These are phyloP conservation scores for Noctua comes DNA, from an alignment of 2,888 invertebrate genomes.

Conservation along the genomic window DNA sequence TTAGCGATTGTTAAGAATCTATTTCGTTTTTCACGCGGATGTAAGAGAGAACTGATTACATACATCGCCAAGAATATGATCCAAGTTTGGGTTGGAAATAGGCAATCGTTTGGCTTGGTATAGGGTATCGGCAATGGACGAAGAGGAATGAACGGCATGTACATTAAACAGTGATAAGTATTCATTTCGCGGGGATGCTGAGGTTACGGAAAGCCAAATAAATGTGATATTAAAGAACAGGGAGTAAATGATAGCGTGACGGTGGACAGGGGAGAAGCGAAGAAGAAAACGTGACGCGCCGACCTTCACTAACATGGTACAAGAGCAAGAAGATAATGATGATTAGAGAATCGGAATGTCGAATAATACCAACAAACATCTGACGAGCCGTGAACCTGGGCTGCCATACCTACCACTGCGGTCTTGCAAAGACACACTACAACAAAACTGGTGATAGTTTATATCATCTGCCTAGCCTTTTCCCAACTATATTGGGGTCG, in stretches of 20 bases:
- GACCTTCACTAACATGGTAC: not conserved
- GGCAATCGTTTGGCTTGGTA: not conserved
- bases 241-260: not conserved
- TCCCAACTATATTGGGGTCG: too few species aligned
- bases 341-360: not conserved
- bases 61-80: not conserved
- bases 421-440: not conserved
- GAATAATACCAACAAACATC: not conserved
- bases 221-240: not conserved
- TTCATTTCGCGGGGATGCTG: not conserved
- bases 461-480: too few species aligned
- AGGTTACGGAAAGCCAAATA: not conserved
- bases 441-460: not conserved
- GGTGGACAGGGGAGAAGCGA: not conserved
- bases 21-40: not conserved
- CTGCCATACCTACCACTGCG: not conserved
- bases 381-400: not conserved
- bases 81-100: not conserved
- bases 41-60: not conserved
- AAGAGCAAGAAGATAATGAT: not conserved
- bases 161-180: not conserved
- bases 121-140: not conserved
- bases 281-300: not conserved
- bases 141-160: not conserved
- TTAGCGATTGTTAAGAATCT: not conserved